Conservation (phyloP, 1,140 invertebrate species). For the Macrobrachium rosenbergii region DNA sequence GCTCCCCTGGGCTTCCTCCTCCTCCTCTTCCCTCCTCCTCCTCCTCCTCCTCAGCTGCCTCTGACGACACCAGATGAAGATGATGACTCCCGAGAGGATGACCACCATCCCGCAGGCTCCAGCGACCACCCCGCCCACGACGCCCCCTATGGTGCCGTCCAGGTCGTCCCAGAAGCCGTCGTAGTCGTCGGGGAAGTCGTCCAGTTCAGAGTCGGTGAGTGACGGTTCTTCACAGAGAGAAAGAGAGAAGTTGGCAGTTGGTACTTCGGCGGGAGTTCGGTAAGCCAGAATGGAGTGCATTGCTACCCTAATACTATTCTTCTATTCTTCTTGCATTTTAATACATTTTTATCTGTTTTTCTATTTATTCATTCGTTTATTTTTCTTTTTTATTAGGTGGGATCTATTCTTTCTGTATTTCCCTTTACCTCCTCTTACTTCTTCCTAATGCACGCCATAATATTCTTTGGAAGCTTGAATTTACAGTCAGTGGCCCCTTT, state of each 20-base stretch:
- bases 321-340: no score
- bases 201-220: not conserved
- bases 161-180: slow-evolving; percentile 36
- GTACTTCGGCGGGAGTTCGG: no score
- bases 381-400: no score
- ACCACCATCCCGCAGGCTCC: slow-evolving; percentile 29
- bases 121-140: slow-evolving; percentile 31
- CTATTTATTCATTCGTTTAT: no score
- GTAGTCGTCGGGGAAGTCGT: not conserved
- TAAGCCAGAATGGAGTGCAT: no score
- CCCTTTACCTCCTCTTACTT: no score
- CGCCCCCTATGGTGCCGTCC: slow-evolving; percentile 18
- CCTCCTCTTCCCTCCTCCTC: not conserved
- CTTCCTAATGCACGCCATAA: no score
- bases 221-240: not conserved
- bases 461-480: no score
- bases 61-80: not conserved
- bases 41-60: not conserved
- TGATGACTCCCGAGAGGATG: not conserved
- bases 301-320: not conserved
- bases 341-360: no score
- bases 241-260: slow-evolving; percentile 25
- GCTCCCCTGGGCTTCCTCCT: not conserved
- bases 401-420: no score
- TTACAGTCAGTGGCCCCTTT: no score